Percentiles rank a stretch among this genome's conserved stretches.
phyloP scores from a whole-genome alignment of 2,797 vertebrate genomes.

The Spatula versicolor region DNA sequence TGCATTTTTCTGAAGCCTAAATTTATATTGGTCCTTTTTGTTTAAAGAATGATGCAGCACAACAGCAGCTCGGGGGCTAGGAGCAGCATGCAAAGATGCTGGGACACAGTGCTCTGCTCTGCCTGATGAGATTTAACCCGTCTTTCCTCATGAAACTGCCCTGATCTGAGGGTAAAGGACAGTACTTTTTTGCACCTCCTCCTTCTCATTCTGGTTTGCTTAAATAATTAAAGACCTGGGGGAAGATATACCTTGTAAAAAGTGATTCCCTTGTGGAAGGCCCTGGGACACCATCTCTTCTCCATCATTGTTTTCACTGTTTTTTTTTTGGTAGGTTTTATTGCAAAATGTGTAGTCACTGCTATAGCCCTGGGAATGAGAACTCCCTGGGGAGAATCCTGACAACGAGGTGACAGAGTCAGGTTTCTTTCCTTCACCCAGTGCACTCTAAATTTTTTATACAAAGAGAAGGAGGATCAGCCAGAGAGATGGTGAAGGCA shows the following conservation, averaged over 20 bases:
- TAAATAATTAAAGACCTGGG: neutral
- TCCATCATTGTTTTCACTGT: neutral
- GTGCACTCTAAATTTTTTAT: neutral
- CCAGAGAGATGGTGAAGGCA: neutral
- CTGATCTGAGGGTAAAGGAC: neutral
- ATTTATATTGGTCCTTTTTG: neutral
- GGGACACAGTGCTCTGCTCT: neutral
- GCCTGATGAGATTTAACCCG: neutral
- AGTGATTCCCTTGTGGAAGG: accelerated
- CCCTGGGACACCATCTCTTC: neutral
- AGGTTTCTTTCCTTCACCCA: neutral
- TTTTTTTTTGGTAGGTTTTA: neutral
- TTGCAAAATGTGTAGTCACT: neutral
- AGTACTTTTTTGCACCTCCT: accelerated
- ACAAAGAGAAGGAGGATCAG: neutral
- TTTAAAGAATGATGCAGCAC: neutral
- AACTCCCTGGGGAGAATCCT: neutral
- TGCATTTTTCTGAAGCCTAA: neutral
- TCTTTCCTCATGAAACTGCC: neutral
- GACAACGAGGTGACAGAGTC: neutral
- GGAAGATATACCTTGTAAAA: neutral
- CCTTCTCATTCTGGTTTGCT: neutral
- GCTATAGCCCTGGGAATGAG: neutral
- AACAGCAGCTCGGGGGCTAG: neutral
- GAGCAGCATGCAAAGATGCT: neutral